Evolutionary conservation across 2,113 vertebrate species (phyloP), one percentile per base, ranked within the genome.

Genomic region (Nyctibius bracteatus): DNA sequence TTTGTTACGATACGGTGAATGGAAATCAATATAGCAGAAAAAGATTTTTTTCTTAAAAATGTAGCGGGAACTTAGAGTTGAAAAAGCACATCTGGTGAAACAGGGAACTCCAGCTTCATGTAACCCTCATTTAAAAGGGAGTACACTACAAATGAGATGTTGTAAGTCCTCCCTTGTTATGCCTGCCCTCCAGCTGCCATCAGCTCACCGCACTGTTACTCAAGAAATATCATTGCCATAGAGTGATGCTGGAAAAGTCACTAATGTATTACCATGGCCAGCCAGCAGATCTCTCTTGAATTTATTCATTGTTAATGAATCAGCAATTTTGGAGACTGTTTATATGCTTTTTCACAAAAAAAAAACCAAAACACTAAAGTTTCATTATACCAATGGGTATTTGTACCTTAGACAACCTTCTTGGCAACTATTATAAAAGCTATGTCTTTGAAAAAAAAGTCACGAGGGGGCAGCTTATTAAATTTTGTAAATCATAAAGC

Each of bases 401-500:
- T 83, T 83, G 58, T 63, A 95, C 54, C 68, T 98, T 94, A 95
- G 94, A 95, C 80, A 96, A 78, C 19, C 33, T 96, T 93, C 65
- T 90, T 87, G 92, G 78, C 68, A 97, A 66, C 14, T 28, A 23
- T 51, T 95, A 54, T 47, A 95, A 96, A 97, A 97, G 25, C 66
- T 81, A 35, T 37, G 75, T 91, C 86, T 97, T 95, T 63, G 58
- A 83, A 92, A 91, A 91, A 86, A 96, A 62, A 3, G 16, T 88
- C 23, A 24, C 41, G 27, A 97, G 78, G 51, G 77, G 67, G 49
- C 23, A 94, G 87, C 83, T 98, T 97, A 96, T 97, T 97, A 97
- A 91, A 96, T 98, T 97, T 97, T 95, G 94, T 97, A 97, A 98
- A 97, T 97, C 95, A 92, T 92, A 97, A 95, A 62, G 18, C 62